Conservation (phyloP, 2,888 invertebrate genomes). For the Tromatobia lineatoria region DNA sequence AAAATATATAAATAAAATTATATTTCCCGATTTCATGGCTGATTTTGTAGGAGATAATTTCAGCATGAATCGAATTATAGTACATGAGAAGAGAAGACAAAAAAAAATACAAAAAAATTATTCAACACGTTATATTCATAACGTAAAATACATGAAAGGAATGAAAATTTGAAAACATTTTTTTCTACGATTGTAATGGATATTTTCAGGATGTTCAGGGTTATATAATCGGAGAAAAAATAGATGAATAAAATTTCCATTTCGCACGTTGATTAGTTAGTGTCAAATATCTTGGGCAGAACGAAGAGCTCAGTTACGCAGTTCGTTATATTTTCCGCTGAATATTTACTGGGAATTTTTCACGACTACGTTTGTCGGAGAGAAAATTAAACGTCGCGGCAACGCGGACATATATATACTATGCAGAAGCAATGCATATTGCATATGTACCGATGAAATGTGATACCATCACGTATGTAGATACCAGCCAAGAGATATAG, state of each 20-base stretch:
- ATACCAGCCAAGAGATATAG: slow-evolving; percentile 26
- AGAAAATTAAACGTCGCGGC: slow-evolving; percentile 14
- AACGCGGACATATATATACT: background rate
- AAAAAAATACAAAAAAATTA: no score
- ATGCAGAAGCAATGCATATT: slow-evolving; percentile 9
- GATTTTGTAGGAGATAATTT: no score
- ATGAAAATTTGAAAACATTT: no score
- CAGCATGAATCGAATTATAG: no score
- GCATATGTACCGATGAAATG: slow-evolving; percentile 30
- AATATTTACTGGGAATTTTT: slow-evolving; percentile 22
- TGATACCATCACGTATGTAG: slow-evolving; percentile 39
- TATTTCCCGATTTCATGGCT: no score
- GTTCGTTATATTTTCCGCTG: background rate
- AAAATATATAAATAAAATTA: no score
- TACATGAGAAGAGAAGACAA: no score
- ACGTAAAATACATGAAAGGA: no score
- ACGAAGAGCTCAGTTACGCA: background rate
- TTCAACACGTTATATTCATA: no score
- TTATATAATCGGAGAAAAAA: background rate
- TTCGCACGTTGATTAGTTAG: slow-evolving; percentile 15
- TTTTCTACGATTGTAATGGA: background rate
- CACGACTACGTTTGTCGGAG: background rate
- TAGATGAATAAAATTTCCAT: background rate
- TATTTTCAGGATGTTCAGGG: background rate
- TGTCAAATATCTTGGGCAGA: slow-evolving; percentile 6